These are phyloP conservation scores for Ommatoiulus sabulosus DNA, from an alignment of 2,888 invertebrate species.

Conservation along the genomic window DNA sequence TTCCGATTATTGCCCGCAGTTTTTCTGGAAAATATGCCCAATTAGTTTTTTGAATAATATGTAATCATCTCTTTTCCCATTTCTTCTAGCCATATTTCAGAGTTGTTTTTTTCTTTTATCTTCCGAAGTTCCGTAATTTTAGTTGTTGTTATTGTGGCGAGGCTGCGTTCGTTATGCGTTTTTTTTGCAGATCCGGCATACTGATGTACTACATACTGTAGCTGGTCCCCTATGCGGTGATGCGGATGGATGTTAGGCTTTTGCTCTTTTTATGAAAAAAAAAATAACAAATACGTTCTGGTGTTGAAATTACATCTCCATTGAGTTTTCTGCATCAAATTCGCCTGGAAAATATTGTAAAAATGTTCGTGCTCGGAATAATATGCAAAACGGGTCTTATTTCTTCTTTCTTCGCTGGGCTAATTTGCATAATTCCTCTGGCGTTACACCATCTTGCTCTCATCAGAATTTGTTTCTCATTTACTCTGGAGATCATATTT, in stretches of 20 bases:
- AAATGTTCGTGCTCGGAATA: conserved; percentile 31
- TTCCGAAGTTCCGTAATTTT: background rate
- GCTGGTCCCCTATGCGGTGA: background rate
- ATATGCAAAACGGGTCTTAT: conserved; percentile 39
- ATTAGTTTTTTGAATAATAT: conserved; percentile 4
- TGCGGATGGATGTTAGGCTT: background rate
- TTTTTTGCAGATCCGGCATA: background rate
- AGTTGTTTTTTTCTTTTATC: too few species aligned
- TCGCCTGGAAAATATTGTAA: conserved; percentile 33
- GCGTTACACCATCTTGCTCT: conserved; percentile 43
- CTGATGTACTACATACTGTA: background rate
- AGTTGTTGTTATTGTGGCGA: background rate
- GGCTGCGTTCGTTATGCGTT: background rate
- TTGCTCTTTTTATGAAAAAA: background rate
- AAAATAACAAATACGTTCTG: conserved; percentile 10
- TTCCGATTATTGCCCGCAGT: background rate
- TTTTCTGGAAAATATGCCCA: background rate
- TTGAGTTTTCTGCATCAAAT: conserved; percentile 36
- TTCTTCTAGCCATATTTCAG: background rate
- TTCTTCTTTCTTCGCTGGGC: conserved; percentile 9
- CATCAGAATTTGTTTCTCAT: conserved; percentile 43
- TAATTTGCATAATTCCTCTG: conserved; percentile 36
- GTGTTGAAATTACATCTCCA: conserved; percentile 43
- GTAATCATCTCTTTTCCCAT: background rate
- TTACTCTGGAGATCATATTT: conserved; percentile 40